A percentile compares a stretch with the other conserved stretches of the same genome.
phyloP scores from a whole-genome alignment of 2,797 vertebrate genomes.

The Phrynocephalus forsythii region DNA sequence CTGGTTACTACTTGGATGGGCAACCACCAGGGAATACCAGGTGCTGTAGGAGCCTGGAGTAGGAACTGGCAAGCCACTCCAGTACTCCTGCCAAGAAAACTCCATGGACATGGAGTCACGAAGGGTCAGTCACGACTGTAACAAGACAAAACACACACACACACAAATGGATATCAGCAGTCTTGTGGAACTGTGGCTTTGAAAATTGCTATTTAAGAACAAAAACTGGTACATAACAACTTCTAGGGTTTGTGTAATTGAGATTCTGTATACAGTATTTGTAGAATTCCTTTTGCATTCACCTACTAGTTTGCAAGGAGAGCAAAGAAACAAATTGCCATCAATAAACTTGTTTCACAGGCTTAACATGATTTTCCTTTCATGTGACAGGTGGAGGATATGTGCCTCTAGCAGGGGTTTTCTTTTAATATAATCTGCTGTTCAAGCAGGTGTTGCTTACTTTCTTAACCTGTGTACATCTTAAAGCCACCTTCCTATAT shows the following conservation, averaged over 20 bases:
- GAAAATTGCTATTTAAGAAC: not conserved
- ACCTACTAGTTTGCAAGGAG: not conserved
- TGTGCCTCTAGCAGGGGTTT: not conserved
- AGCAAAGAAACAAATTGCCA: not conserved
- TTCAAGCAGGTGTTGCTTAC: not conserved
- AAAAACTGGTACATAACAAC: not conserved
- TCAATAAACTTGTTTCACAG: slow-evolving; percentile 18
- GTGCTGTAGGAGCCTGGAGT: too few species aligned
- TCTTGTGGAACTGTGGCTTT: not conserved
- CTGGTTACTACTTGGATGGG: too few species aligned
- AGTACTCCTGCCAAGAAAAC: too few species aligned
- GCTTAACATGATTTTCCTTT: slow-evolving; percentile 21
- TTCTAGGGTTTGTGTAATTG: not conserved
- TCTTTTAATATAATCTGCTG: not conserved
- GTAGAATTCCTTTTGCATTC: not conserved
- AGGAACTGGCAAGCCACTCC: too few species aligned
- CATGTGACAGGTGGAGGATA: not conserved
- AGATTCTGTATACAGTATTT: not conserved
- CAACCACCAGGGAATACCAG: too few species aligned
- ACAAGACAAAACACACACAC: too few species aligned
- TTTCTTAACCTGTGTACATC: not conserved
- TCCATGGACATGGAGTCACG: too few species aligned
- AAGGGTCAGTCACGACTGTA: too few species aligned
- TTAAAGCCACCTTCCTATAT: not conserved
- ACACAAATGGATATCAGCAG: not conserved